Conservation (phyloP, 2,797 vertebrate species). For the Denticeps clupeoides region DNA sequence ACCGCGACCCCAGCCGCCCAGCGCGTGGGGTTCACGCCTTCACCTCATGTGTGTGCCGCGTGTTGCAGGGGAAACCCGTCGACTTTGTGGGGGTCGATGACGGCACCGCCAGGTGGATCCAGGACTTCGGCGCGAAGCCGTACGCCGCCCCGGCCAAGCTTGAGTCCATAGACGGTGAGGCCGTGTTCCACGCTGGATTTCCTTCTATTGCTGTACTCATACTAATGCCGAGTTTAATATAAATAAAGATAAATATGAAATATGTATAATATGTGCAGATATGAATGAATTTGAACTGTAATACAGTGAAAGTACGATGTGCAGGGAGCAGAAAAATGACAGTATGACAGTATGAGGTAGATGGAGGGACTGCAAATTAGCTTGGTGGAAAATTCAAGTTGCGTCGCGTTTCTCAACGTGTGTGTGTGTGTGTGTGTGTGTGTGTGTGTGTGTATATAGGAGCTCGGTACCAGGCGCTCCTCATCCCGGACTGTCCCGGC, state of each 20-base stretch:
- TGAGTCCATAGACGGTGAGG: conserved; percentile 89
- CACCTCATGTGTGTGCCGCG: neutral
- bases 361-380: no score
- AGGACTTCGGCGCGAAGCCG: conserved; percentile 86
- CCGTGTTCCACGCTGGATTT: neutral
- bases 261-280: no score
- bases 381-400: no score
- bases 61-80: conserved; percentile 73
- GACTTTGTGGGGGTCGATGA: conserved; percentile 82
- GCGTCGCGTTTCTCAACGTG: neutral
- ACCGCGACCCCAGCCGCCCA: no score
- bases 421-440: neutral
- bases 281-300: no score
- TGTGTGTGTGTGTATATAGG: conserved; percentile 49
- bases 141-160: conserved; percentile 83
- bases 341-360: no score
- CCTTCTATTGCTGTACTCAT: no score
- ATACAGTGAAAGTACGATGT: no score
- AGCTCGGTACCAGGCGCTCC: conserved; percentile 79
- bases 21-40: neutral
- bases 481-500: conserved; percentile 88
- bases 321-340: no score
- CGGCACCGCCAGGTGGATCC: conserved; percentile 78
- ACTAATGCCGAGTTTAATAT: no score
- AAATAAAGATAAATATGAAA: no score